Base-by-base conservation (phyloP, 2,888 invertebrate genomes). In the Agrenia bidenticulata region DNA sequence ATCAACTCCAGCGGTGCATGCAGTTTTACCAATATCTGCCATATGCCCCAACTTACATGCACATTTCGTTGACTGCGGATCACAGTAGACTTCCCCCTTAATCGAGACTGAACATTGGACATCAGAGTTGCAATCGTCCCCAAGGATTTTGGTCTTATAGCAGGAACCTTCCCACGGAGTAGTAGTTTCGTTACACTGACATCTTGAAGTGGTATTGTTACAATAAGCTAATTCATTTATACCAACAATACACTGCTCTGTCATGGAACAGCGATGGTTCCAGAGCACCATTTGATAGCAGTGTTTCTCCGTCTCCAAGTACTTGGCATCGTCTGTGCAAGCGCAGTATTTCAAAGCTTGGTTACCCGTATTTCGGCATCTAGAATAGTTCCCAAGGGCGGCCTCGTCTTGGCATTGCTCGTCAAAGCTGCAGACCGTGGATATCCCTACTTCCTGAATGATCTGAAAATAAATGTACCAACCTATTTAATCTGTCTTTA, bases 41-140 rank as follows among this genome's bases (percentile, higher is more conserved):
- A 15, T 15, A 24, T 53, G 55, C 4, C 62, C 64, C 13, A 26
- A 2, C 19, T 24, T 42, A 21, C 68, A 68, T 5, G 17, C 21
- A 49, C 68, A 68, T 1, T 7, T 27, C 15, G 15, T 60, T 1
- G 64, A 50, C 5, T 1, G n/a, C 5, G 23, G 11, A n/a, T 63
- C 57, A 49, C 68, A 69, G 1, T 45, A 2, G 2, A 58, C 61
- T n/a, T 32, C 19, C 2, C 64, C 68, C 9, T 24, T 7, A 13
- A 65, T 65, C 21, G 61, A 49, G 23, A 65, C 57, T 1, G 37
- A 45, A 41, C 68, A 69, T 19, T 63, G 60, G 2, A 5, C 26
- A 50, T 65, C 37, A 7, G 32, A 4, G 5, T 32, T 4, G 32
- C 68, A 69, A 0, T 2, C 1, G 15, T 54, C 41, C 2, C 65